Percentiles rank a stretch among this genome's conserved stretches.
phyloP scores from a whole-genome alignment of 2,888 invertebrate species.

The Leptopilina myrica region DNA sequence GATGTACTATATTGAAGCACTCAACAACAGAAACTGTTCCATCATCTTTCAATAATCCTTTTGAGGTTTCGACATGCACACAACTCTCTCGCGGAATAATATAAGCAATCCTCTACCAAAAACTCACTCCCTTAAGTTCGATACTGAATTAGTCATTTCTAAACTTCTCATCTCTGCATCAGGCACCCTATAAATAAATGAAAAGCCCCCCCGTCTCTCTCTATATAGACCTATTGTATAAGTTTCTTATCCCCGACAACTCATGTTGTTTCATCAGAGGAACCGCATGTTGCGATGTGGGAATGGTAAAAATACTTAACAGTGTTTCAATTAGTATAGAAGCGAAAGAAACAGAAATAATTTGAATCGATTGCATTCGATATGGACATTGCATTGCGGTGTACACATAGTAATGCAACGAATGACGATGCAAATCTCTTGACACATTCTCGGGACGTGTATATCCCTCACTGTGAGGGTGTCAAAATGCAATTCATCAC shows the following conservation, averaged over 20 bases:
- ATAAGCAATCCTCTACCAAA: slow-evolving; percentile 2
- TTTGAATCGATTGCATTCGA: slow-evolving; percentile 47
- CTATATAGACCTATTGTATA: not conserved
- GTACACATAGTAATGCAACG: slow-evolving; percentile 48
- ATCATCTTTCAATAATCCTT: not conserved
- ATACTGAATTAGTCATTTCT: not conserved
- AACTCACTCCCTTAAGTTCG: not conserved
- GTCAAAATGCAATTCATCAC: slow-evolving; percentile 72
- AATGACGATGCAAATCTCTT: slow-evolving; percentile 61
- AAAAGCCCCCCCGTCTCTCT: slow-evolving; percentile 15
- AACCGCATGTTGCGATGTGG: too few species aligned
- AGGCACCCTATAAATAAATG: slow-evolving; percentile 18
- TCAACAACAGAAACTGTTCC: slow-evolving; percentile 11
- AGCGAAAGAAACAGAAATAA: slow-evolving; percentile 3
- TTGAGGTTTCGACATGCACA: slow-evolving; percentile 12
- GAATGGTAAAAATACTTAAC: too few species aligned
- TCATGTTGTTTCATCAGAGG: not conserved
- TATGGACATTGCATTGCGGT: slow-evolving; percentile 47
- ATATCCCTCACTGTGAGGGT: slow-evolving; percentile 55
- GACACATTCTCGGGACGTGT: slow-evolving; percentile 43
- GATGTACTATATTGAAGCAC: not conserved
- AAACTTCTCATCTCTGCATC: slow-evolving; percentile 13
- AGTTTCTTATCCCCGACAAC: slow-evolving; percentile 14
- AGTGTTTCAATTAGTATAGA: too few species aligned
- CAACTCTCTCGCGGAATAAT: not conserved